phyloP scores from a whole-genome alignment of 1,140 invertebrate genomes.

The Tenebrio molitor region DNA sequence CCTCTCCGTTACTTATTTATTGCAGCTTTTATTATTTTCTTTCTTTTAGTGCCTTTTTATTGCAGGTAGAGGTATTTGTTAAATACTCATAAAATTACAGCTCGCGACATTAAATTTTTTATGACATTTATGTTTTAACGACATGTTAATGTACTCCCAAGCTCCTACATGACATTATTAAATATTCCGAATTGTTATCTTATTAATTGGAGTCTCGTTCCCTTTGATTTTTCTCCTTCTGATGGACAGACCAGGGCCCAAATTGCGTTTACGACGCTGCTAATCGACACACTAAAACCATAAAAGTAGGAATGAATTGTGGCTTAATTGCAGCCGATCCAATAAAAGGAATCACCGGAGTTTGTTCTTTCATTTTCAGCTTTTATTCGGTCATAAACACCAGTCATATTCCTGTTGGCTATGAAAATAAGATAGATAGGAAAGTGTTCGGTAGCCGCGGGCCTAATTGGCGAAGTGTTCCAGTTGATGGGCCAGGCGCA shows the following conservation, averaged over 20 bases:
- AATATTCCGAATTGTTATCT: conserved; percentile 38
- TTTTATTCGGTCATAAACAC: conserved; percentile 14
- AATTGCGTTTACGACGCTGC: conserved; percentile 17
- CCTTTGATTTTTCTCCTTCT: conserved; percentile 2
- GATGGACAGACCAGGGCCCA: not conserved
- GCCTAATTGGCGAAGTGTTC: conserved; percentile 11
- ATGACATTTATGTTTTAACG: conserved; percentile 39
- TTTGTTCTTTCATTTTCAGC: not conserved
- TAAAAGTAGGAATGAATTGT: conserved; percentile 27
- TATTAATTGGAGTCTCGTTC: conserved; percentile 19
- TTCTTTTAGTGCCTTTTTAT: conserved; percentile 37
- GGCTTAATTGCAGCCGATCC: conserved; percentile 21
- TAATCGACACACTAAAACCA: conserved; percentile 11
- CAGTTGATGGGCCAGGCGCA: not conserved
- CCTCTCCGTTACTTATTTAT: conserved; percentile 33
- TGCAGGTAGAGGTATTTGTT: conserved; percentile 34
- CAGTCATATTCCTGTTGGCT: not conserved
- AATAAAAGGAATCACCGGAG: conserved; percentile 16
- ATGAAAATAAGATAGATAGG: conserved; percentile 4
- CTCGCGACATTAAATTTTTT: conserved; percentile 36
- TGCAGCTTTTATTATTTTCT: conserved; percentile 38
- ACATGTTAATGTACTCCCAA: conserved; percentile 39
- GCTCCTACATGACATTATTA: conserved; percentile 34
- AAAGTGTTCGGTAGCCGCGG: conserved; percentile 12
- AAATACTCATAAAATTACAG: conserved; percentile 38